Base-by-base conservation (phyloP, 2,797 vertebrate species). In the Gastrophryne carolinensis region DNA sequence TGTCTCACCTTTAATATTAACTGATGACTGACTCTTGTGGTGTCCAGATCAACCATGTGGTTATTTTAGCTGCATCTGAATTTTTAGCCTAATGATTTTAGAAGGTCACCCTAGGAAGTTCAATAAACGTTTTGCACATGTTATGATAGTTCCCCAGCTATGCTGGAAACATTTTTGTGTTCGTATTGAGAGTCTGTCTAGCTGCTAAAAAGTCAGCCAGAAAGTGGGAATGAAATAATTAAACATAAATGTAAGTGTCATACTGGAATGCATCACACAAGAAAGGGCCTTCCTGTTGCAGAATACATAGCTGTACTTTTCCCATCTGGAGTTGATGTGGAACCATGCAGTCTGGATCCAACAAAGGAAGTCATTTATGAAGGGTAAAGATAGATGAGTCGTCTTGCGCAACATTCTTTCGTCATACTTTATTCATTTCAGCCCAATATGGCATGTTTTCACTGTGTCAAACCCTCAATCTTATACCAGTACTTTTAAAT, bases 301-400 rank as follows among this genome's bases (percentile, higher is more conserved):
- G 34, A 50, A 72, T 65, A 50, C 29, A 56, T 57, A 13, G n/a
- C 26, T 75, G 27, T 70, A 63, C 54, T 56, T 76, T 63, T 19
- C 23, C 67, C 75, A 78, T 78, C 75, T 78, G 75, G 75, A 78
- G 67, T 65, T 78, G 67, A 78, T 78, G 67, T 70, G 60, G 63
- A 77, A 71, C 57, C 74, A 56, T 8, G 30, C 66, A 70, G 47
- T 62, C 54, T 77, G 66, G 68, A 70, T 70, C 35, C 58, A 70
- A 35, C 39, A 72, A 72, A 71, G 75, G 60, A 72, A 72, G 60
- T 72, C 60, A 65, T 78, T 71, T 78, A 64, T 76, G 66, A 76
- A 19, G 66, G 73, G 50, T 76, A 64, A 70, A 21, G 74, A 77
- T 77, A 52, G 44, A 68, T 77, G 66, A 65, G 30, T 70, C 7